Base-by-base conservation (phyloP, 2,113 vertebrate species). In the Amphilophus citrinellus region DNA sequence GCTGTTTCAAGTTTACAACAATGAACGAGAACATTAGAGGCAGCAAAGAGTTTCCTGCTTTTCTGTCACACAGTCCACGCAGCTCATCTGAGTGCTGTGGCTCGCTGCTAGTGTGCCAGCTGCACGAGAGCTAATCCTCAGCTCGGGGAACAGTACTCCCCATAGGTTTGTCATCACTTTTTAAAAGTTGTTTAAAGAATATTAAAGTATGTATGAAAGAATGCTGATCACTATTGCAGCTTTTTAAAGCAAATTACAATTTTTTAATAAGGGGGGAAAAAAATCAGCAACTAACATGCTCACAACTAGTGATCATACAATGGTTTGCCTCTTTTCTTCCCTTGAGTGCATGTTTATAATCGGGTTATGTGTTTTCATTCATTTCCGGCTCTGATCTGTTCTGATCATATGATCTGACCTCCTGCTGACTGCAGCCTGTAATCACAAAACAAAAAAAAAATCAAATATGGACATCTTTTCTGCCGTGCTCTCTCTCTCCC, bases 341-440 rank as follows among this genome's bases (percentile, higher is more conserved):
- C 8, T n/a, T 1, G 53, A 10, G 53, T 10, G 7, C 18, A 56
- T 4, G 18, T 4, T 56, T 50, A 42, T 50, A 15, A 71, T 27
- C 9, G 6, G 5, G 17, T 71, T 60, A 47, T 15, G 14, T 68
- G 53, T 50, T 50, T 50, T 68, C 60, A 50, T 62, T 86, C 61
- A 77, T 76, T 61, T 37, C 61, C 84, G 77, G 84, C 73, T 84
- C 83, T 62, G 62, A 80, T 65, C 77, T 58, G 77, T 58, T 82
- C 82, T 42, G 39, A 10, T 61, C 37, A 37, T 37, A 37, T 37
- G 37, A 37, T 37, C 7, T 37, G 37, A 57, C 65, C 56, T 76
- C 66, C 24, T 3, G 9, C 24, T 71, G 66, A 71, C 24, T 30
- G 66, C 66, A 71, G 66, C 44, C 50, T 20, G n/a, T 17, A 76